Evolutionary conservation across 2,113 vertebrate species (phyloP), one percentile per base, ranked within the genome.

Genomic region (Rhagologus leucostigma): DNA sequence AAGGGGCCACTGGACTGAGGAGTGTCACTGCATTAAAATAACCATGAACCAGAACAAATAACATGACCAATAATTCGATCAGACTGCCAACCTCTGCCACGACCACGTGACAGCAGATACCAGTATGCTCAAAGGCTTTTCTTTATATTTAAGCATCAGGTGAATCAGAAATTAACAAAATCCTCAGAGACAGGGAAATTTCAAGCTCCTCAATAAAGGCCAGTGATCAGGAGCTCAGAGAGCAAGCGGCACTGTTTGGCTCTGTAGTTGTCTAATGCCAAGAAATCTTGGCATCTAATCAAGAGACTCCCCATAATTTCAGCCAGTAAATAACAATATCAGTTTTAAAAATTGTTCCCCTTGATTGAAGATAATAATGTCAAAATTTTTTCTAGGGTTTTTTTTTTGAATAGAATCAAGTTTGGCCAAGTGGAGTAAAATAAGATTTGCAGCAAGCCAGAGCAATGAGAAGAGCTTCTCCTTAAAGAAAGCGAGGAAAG

Each of bases 341-440:
- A 19, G 22, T 27, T 65, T 30, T 1, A 0, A 26, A 76, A 85
- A 55, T 9, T 65, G 56, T 24, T 29, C 30, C 30, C 17, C 21
- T 39, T 50, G 23, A 67, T 13, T 42, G 10, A 87, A 73, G 29
- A 27, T 24, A 65, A 49, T 19, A 47, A 29, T 6, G 1, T 27
- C 26, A 55, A 14, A 35, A 3, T 3, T 24, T 62, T 19, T 27
- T 29, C 29, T 47, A 33, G 21, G 0, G 2, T 5, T 30, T 47
- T 49, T 14, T 60, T 82, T 44, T 82, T 62, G 7, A 3, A 52
- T 57, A 5, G 9, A 32, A 73, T 53, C 15, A 80, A 69, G 5
- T 83, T 82, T 55, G 56, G 16, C 50, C 35, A 92, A 87, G 30
- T 17, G 24, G 9, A 69, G 15, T 79, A 71, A 79, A 84, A 50